Evolutionary conservation across 2,888 invertebrate species (phyloP), one percentile per base, ranked within the genome.

Genomic region (Heliconius sara): DNA sequence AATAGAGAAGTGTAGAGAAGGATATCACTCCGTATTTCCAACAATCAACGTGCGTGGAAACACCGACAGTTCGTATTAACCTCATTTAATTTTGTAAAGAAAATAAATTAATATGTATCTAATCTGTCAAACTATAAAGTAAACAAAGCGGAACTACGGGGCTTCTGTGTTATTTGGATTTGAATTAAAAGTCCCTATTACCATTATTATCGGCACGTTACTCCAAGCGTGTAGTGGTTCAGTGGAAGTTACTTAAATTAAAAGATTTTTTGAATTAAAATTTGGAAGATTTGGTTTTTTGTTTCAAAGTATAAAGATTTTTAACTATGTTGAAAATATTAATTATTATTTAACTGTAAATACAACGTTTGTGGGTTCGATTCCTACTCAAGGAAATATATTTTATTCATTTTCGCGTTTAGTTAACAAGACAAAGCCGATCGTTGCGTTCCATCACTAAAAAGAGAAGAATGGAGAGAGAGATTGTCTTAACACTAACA

Each of bases 21-120:
- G 1, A 22, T n/a, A 60, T n/a, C n/a, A 60, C 60, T 9, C n/a
- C 3, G n/a, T 60, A 9, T 60, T 57, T 57, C 7, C 9, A n/a
- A 10, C 22, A n/a, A n/a, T 9, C 22, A 57, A 22, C 3, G n/a
- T 60, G n/a, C n/a, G 60, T 60, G 10, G 9, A 60, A 60, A 22
- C n/a, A 60, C 60, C 57, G 3, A n/a, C 57, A 60, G 1, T 60
- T 60, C 22, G 6, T 22, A 60, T 60, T 60, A 65, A 65, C 25
- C 70, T 70, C 7, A 70, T 47, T 70, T 25, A 16, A 3, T n/a
- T 34, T 34, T 34, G 19, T 73, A 34, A 73, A 34, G 16, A 34
- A 60, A 73, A 73, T 25, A 60, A 60, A 72, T 73, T 73, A 57
- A 57, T 57, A 73, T 73, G 60, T 60, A 73, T 60, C 34, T 73